Conservation (phyloP, 1,140 invertebrate species). For the Penaeus japonicus region DNA sequence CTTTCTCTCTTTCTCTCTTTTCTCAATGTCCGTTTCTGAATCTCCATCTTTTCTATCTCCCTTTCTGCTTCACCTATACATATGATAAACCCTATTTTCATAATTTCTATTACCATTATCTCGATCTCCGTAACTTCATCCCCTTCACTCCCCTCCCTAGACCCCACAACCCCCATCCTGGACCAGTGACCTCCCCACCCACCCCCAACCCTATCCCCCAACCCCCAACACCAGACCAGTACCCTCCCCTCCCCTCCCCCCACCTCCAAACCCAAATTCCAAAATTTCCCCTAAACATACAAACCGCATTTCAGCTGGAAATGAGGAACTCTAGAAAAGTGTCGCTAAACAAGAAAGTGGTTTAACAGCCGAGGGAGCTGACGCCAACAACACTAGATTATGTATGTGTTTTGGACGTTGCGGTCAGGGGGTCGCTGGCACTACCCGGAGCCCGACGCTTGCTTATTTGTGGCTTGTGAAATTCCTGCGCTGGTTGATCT, state of each 20-base stretch:
- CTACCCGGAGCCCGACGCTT: too few relatives aligned
- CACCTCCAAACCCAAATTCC: neutral
- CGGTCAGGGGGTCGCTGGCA: neutral
- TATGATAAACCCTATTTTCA: too few relatives aligned
- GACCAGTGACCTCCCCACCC: too few relatives aligned
- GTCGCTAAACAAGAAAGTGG: constrained; percentile 38
- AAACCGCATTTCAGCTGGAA: neutral
- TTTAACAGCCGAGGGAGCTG: neutral
- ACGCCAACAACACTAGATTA: constrained; percentile 39
- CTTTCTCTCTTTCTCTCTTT: neutral
- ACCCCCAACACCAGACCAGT: too few relatives aligned
- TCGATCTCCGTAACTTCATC: too few relatives aligned
- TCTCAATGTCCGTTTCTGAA: neutral
- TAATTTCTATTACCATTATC: too few relatives aligned
- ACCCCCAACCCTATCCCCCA: too few relatives aligned
- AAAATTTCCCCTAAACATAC: neutral
- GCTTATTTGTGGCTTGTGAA: constrained; percentile 10
- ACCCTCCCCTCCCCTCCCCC: neutral
- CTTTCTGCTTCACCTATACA: too few relatives aligned
- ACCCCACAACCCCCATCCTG: too few relatives aligned
- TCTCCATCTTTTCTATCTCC: too few relatives aligned
- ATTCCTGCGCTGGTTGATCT: neutral
- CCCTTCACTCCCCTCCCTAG: too few relatives aligned
- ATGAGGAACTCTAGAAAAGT: constrained; percentile 2
- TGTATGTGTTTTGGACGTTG: constrained; percentile 35